These are phyloP conservation scores for Bacillus rossius DNA, from an alignment of 1,140 invertebrate species.

Conservation along the genomic window DNA sequence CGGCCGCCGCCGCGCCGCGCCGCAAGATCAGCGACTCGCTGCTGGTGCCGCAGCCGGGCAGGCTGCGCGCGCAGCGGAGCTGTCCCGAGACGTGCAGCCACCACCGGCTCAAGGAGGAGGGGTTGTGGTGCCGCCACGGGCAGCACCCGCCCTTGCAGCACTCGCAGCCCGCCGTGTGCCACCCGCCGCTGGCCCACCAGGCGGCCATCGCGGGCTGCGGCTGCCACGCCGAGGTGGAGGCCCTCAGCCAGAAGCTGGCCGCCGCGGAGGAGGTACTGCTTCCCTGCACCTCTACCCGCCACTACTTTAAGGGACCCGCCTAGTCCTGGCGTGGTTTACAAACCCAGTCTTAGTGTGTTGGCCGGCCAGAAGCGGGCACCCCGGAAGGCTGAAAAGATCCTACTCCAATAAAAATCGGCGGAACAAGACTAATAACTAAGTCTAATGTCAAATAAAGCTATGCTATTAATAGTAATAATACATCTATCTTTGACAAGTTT, in stretches of 20 bases:
- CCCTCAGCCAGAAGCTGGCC: background rate
- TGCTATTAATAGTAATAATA: too few species aligned
- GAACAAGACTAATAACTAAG: too few species aligned
- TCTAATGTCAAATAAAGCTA: too few species aligned
- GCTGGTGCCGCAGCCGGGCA: constrained; percentile 6
- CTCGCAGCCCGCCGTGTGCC: background rate
- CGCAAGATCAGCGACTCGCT: constrained; percentile 15
- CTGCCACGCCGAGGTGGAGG: background rate
- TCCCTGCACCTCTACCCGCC: too few species aligned
- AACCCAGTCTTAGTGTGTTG: too few species aligned
- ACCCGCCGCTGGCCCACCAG: constrained; percentile 9
- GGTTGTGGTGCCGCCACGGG: background rate
- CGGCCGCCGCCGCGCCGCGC: constrained; percentile 6
- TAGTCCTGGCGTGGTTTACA: too few species aligned
- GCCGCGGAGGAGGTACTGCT: constrained; percentile 11
- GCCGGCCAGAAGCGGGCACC: too few species aligned
- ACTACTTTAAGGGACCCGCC: too few species aligned
- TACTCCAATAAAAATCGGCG: too few species aligned
- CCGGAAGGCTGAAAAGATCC: too few species aligned
- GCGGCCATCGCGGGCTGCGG: background rate
- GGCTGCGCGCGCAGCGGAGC: constrained; percentile 8
- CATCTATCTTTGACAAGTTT: too few species aligned
- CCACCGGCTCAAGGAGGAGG: background rate
- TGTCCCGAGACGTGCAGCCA: constrained; percentile 6
- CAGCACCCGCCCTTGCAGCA: background rate